phyloP scores from a whole-genome alignment of 2,113 vertebrate genomes.

The Phalacrocorax pelagicus region DNA sequence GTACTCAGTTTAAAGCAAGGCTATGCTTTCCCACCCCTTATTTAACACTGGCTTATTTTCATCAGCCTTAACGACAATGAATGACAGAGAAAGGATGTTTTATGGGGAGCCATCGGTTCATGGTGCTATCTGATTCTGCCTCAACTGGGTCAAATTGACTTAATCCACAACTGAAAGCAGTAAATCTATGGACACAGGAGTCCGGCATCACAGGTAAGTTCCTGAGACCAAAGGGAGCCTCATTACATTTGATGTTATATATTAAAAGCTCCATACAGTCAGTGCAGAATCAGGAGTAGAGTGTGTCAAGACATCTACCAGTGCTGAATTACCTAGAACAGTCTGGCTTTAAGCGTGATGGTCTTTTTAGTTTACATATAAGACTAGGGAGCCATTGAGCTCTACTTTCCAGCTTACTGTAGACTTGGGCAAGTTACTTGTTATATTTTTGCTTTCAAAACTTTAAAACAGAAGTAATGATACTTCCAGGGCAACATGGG shows the following conservation, averaged over 20 bases:
- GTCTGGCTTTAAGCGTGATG: background rate
- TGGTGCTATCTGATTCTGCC: background rate
- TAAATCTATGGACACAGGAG: background rate
- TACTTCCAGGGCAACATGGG: background rate
- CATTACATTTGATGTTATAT: fast-evolving
- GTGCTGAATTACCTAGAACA: background rate
- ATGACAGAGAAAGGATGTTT: background rate
- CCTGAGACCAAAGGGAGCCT: background rate
- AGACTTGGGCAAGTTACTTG: background rate
- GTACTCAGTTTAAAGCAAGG: background rate
- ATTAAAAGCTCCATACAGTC: background rate
- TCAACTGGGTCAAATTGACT: background rate
- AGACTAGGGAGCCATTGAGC: background rate
- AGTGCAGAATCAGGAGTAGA: background rate
- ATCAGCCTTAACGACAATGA: background rate
- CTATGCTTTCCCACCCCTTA: constrained; percentile 19
- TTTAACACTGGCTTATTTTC: constrained; percentile 9
- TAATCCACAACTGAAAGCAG: background rate
- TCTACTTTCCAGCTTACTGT: background rate
- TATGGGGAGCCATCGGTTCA: background rate
- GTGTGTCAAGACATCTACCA: background rate
- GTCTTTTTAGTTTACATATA: background rate
- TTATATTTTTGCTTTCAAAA: background rate
- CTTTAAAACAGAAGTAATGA: background rate
- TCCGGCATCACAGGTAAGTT: background rate